These are phyloP conservation scores for Garra rufa DNA, from an alignment of 2,113 vertebrate species.

Conservation along the genomic window DNA sequence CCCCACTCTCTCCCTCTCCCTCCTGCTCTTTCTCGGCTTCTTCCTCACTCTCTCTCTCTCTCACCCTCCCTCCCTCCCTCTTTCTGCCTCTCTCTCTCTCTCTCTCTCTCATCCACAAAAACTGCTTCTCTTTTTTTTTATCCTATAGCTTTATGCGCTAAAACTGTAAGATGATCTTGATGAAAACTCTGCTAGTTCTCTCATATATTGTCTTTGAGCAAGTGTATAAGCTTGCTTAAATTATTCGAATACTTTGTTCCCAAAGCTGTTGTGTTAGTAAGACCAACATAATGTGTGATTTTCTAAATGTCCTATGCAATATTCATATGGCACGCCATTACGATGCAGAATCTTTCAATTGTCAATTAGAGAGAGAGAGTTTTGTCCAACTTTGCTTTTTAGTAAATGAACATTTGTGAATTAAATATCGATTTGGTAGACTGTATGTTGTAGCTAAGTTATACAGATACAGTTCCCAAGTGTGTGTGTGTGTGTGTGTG, in stretches of 20 bases:
- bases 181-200: neutral
- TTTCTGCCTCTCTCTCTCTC: slow-evolving; percentile 32
- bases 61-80: slow-evolving; percentile 10
- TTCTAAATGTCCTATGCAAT: slow-evolving; percentile 10
- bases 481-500: slow-evolving; percentile 53
- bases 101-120: neutral
- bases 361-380: slow-evolving; percentile 30
- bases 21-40: slow-evolving; percentile 11
- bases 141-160: slow-evolving; percentile 1
- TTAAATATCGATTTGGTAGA: slow-evolving; percentile 48
- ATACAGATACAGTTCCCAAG: slow-evolving; percentile 50
- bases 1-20: slow-evolving; percentile 33
- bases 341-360: slow-evolving; percentile 3
- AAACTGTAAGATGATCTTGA: neutral
- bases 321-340: slow-evolving; percentile 11
- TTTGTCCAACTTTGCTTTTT: slow-evolving; percentile 50
- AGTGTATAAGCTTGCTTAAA: neutral
- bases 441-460: slow-evolving; percentile 38
- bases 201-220: neutral
- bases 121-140: neutral
- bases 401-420: slow-evolving; percentile 49
- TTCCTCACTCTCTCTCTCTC: slow-evolving; percentile 8
- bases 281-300: neutral
- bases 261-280: neutral
- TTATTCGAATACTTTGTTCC: slow-evolving; percentile 1